Evolutionary conservation across 2,113 vertebrate genomes (phyloP), one percentile per base, ranked within the genome.

Genomic region (Malurus cyaneus): DNA sequence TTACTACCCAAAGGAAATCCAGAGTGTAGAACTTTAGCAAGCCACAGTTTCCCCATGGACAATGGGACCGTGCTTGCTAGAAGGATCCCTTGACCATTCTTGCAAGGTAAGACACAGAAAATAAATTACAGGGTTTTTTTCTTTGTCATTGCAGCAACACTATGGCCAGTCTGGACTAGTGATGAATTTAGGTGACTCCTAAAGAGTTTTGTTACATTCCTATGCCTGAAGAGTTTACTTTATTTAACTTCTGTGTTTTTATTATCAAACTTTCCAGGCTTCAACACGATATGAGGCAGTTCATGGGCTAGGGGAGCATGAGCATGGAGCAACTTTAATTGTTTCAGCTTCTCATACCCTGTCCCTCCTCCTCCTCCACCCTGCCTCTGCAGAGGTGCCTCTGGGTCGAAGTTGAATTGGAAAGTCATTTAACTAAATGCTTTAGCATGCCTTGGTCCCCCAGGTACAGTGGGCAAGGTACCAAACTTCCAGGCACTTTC

Each of bases 191-290:
- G 74, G 67, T 91, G 60, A 77, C 61, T 94, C 65, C 71, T n/a
- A n/a, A n/a, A 80, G 92, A 66, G 65, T 92, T 95, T 86, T 57
- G 74, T 92, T 96, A 74, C 17, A 44, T 80, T 91, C 41, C 79
- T 94, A 23, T 52, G 87, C 70, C 23, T 71, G 83, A 69, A 93
- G 76, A 95, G 57, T 41, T 97, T 80, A 93, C 96, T 95, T 97
- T 77, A 97, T 93, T 82, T 82, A 97, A 62, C 74, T 62, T 5
- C 15, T 95, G 93, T 20, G 5, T 50, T 95, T 96, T 97, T 96
- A 94, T 94, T 96, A 82, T 24, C 64, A 64, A 61, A 85, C 60
- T 92, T 92, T 49, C 86, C 62, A 76, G 78, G 25, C 76, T 95
- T 93, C 49, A 80, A 21, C 14, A 56, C 86, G 94, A 76, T 20